These are phyloP conservation scores for Arvicanthis niloticus DNA, from an alignment of 2,113 vertebrate genomes.

Conservation along the genomic window DNA sequence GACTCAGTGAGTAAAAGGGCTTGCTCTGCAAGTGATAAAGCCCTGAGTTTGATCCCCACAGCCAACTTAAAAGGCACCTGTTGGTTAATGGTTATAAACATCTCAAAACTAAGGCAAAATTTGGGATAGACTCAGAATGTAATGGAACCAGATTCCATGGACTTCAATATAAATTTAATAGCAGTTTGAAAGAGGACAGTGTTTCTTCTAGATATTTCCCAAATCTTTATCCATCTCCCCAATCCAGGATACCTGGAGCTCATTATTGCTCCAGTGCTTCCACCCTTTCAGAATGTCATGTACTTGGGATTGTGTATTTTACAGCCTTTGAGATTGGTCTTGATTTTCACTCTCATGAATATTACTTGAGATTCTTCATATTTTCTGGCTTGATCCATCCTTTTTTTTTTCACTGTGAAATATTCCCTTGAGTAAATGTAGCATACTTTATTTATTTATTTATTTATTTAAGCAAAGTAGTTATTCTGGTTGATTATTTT, in stretches of 20 bases:
- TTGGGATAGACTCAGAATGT: background rate
- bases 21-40: background rate
- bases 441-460: background rate
- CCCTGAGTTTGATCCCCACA: background rate
- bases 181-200: background rate
- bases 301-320: background rate
- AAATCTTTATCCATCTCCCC: too few relatives aligned
- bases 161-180: background rate
- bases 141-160: background rate
- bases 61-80: too few relatives aligned
- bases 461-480: background rate
- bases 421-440: background rate
- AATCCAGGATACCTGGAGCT: background rate
- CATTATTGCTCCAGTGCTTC: background rate
- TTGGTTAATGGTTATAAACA: too few relatives aligned
- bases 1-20: background rate
- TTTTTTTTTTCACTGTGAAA: background rate
- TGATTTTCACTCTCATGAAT: background rate
- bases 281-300: background rate
- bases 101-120: background rate
- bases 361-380: background rate
- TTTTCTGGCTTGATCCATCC: background rate
- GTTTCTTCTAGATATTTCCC: background rate
- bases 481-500: background rate
- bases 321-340: background rate